These are phyloP conservation scores for Malachius bipustulatus DNA, from an alignment of 2,888 invertebrate genomes.

Conservation along the genomic window DNA sequence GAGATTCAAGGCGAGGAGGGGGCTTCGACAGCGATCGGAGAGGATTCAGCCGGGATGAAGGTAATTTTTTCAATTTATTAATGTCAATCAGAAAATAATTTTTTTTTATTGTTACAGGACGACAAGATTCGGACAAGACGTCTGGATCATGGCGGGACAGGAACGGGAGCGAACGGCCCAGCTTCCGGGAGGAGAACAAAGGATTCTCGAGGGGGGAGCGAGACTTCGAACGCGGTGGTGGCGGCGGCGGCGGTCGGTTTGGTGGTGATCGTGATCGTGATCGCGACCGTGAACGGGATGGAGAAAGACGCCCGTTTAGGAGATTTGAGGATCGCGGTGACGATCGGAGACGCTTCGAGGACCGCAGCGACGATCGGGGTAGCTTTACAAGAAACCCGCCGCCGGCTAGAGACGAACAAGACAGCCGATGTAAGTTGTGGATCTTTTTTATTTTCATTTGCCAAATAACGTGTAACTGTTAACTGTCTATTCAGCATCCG, in stretches of 20 bases:
- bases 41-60: too few relatives aligned
- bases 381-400: too few relatives aligned
- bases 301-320: conserved; percentile 16
- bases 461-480: too few relatives aligned
- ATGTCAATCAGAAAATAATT: too few relatives aligned
- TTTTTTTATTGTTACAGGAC: too few relatives aligned
- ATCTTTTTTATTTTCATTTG: too few relatives aligned
- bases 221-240: conserved; percentile 29
- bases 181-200: conserved; percentile 23
- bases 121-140: too few relatives aligned
- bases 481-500: conserved; percentile 30
- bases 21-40: conserved; percentile 19
- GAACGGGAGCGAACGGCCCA: not conserved
- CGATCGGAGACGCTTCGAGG: conserved; percentile 23
- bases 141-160: not conserved
- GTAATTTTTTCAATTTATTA: too few relatives aligned
- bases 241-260: conserved; percentile 25
- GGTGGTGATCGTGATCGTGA: conserved; percentile 31
- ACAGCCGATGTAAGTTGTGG: too few relatives aligned
- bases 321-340: conserved; percentile 25
- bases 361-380: conserved; percentile 24
- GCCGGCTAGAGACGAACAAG: too few relatives aligned
- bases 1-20: conserved; percentile 23
- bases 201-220: conserved; percentile 28
- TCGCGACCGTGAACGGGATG: conserved; percentile 23